These are phyloP conservation scores for Dendroctonus ponderosae DNA, from an alignment of 1,140 invertebrate species.

Conservation along the genomic window DNA sequence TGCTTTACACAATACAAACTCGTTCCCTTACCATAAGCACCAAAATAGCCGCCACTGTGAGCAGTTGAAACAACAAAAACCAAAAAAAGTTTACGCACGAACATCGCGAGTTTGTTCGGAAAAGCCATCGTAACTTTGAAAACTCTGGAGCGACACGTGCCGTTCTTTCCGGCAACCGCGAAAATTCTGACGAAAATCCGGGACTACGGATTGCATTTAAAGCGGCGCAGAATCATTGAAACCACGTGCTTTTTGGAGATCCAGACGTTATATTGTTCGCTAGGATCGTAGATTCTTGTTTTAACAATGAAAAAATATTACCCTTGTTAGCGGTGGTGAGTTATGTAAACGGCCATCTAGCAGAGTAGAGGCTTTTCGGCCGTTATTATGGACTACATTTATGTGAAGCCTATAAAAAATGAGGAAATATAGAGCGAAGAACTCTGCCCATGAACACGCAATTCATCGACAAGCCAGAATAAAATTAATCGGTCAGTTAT, in stretches of 20 bases:
- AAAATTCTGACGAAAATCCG: conserved; percentile 30
- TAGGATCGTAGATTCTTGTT: conserved; percentile 31
- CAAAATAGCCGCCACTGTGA: not conserved
- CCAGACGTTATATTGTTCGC: conserved; percentile 27
- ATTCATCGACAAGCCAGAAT: no score
- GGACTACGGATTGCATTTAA: conserved; percentile 17
- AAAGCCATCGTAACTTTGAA: conserved; percentile 5
- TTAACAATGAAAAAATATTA: conserved; percentile 36
- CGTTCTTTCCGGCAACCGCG: conserved; percentile 12
- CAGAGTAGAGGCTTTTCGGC: conserved; percentile 9
- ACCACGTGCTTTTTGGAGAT: conserved; percentile 31
- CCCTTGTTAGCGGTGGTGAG: conserved; percentile 22
- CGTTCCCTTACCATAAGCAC: conserved; percentile 6
- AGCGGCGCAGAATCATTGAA: conserved; percentile 25
- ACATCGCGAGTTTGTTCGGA: conserved; percentile 7
- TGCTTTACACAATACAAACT: not conserved
- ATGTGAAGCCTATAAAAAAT: not conserved
- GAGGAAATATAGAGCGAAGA: not conserved
- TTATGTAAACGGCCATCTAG: conserved; percentile 25
- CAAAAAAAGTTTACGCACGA: conserved; percentile 12
- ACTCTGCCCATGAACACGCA: not conserved
- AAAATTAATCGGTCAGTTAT: no score
- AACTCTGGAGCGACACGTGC: conserved; percentile 7
- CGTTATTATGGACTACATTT: conserved; percentile 11
- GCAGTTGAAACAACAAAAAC: conserved; percentile 10